Evolutionary conservation across 2,888 invertebrate genomes (phyloP).

Genomic region (Callinectes sapidus): DNA sequence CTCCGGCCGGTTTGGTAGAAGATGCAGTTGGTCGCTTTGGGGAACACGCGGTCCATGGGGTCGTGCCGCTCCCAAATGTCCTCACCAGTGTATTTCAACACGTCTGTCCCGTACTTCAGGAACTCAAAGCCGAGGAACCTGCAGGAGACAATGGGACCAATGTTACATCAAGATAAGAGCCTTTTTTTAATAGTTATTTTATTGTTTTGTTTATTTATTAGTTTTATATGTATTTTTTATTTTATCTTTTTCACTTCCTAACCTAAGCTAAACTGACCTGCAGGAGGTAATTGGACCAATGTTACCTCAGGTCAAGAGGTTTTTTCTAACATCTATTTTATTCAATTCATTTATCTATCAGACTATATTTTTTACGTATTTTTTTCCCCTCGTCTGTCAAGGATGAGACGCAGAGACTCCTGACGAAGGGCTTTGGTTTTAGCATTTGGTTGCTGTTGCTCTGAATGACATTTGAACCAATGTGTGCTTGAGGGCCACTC

Average conservation of each 20-base stretch:
- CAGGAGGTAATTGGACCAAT: too few relatives aligned
- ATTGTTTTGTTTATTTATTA: too few relatives aligned
- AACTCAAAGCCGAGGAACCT: constrained; percentile 85
- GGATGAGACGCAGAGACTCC: not conserved
- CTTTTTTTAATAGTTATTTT: too few relatives aligned
- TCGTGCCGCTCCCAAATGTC: constrained; percentile 80
- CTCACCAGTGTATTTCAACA: constrained; percentile 85
- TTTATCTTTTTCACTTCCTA: not conserved
- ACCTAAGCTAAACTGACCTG: too few relatives aligned
- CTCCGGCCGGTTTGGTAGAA: constrained; percentile 89
- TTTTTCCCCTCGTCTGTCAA: not conserved
- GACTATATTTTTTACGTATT: too few relatives aligned
- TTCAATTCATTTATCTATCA: too few relatives aligned
- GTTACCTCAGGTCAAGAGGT: too few relatives aligned
- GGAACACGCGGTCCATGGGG: constrained; percentile 79
- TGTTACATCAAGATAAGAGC: too few relatives aligned
- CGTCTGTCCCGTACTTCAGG: constrained; percentile 82
- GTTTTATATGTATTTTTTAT: too few relatives aligned
- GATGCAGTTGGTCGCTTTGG: constrained; percentile 73
- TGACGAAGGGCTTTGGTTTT: not conserved
- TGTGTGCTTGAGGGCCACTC: too few relatives aligned
- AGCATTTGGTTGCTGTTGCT: not conserved
- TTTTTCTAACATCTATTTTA: too few relatives aligned
- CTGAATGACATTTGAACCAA: too few relatives aligned
- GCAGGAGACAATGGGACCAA: not conserved